phyloP scores from a whole-genome alignment of 2,888 invertebrate genomes.

The Thumatha senex region DNA sequence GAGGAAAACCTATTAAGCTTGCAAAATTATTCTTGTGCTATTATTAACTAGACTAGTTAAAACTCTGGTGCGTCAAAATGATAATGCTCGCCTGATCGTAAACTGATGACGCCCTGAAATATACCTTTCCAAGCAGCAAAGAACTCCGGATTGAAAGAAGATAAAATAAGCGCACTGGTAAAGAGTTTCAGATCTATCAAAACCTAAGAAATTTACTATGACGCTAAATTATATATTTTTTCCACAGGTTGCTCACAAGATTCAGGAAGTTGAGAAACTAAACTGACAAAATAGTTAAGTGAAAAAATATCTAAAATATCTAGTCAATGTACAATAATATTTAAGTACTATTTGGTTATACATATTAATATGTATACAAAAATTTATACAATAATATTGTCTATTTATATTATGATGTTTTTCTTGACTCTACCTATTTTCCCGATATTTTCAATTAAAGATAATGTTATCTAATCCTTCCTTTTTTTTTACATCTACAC shows the following conservation, averaged over 20 bases:
- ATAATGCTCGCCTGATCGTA: too few species aligned
- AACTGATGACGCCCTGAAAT: too few species aligned
- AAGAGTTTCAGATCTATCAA: too few species aligned
- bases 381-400: slow-evolving; percentile 81
- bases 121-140: too few species aligned
- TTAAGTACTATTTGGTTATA: slow-evolving; percentile 69
- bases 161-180: too few species aligned
- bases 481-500: slow-evolving; percentile 10
- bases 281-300: slow-evolving; percentile 68
- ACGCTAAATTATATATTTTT: slow-evolving; percentile 21
- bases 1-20: too few species aligned
- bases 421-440: slow-evolving; percentile 42
- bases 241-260: slow-evolving; percentile 78
- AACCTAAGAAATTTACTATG: too few species aligned
- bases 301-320: slow-evolving; percentile 66
- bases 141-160: too few species aligned
- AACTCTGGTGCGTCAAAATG: too few species aligned
- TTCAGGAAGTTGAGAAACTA: slow-evolving; percentile 76
- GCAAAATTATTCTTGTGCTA: too few species aligned
- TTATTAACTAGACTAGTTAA: too few species aligned
- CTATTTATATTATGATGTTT: slow-evolving; percentile 70
- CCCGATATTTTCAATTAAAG: slow-evolving; percentile 31
- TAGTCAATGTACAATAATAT: slow-evolving; percentile 68
- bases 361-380: slow-evolving; percentile 78
- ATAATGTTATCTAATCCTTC: slow-evolving; percentile 8